Percentiles rank a stretch among this genome's conserved stretches.
Evolutionary conservation across 2,888 invertebrate species (phyloP).

Genomic region (Drosophila emarginata): DNA sequence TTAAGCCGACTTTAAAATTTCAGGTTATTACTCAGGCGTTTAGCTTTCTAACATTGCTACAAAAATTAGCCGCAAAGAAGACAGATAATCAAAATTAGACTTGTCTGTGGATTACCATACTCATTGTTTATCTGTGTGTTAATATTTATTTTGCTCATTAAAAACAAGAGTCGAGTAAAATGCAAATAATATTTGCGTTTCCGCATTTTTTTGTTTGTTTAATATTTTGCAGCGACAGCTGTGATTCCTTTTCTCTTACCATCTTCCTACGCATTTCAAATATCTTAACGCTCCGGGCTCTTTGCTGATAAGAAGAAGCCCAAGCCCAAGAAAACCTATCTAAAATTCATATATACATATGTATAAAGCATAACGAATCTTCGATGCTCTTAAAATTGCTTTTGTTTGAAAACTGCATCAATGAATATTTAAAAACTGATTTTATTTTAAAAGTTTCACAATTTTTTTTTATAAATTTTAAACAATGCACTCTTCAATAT

Average conservation of each 20-base stretch:
- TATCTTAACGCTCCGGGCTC: conserved; percentile 21
- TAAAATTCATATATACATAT: conserved; percentile 24
- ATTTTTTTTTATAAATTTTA: too few relatives aligned
- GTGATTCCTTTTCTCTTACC: background rate
- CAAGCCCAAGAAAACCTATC: conserved; percentile 20
- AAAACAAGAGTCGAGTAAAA: conserved; percentile 61
- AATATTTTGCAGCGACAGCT: conserved; percentile 36
- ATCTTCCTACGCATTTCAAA: background rate
- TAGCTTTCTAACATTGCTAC: conserved; percentile 79
- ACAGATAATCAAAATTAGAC: conserved; percentile 22
- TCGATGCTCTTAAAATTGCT: conserved; percentile 30
- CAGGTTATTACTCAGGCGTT: conserved; percentile 80
- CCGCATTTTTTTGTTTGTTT: conserved; percentile 48
- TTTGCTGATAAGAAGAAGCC: conserved; percentile 50
- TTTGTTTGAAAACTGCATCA: background rate
- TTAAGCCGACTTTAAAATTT: conserved; percentile 7
- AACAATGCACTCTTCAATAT: too few relatives aligned
- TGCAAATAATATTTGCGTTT: conserved; percentile 67
- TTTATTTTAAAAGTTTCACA: too few relatives aligned
- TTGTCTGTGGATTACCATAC: conserved; percentile 3
- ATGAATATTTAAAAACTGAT: too few relatives aligned
- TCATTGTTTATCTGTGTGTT: conserved; percentile 31
- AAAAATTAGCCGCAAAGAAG: conserved; percentile 78
- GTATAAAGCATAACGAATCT: conserved; percentile 14
- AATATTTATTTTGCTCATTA: conserved; percentile 67